These are phyloP conservation scores for Empidonax traillii DNA, from an alignment of 2,113 vertebrate species.

Conservation along the genomic window DNA sequence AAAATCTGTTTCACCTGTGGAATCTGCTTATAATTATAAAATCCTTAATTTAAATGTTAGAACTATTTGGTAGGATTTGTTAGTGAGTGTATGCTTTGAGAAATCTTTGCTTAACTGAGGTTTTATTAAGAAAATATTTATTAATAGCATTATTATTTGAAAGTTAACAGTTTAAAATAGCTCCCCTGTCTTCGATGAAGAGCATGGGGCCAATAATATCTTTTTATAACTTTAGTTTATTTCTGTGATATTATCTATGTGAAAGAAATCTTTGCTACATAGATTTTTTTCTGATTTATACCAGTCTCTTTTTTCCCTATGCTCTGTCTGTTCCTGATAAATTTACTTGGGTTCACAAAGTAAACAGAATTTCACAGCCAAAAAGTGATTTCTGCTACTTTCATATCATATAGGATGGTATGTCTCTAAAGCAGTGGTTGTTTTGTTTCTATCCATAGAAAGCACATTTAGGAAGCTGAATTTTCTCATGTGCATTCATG, in stretches of 20 bases:
- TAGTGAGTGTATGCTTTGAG: background rate
- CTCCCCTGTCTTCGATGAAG: background rate
- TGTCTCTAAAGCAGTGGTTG: background rate
- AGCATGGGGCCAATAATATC: background rate
- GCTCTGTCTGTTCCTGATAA: background rate
- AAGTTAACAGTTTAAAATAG: background rate
- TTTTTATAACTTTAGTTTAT: background rate
- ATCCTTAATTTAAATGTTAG: background rate
- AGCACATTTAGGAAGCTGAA: background rate
- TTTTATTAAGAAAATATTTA: background rate
- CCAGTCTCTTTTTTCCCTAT: rapidly evolving
- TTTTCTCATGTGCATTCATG: background rate
- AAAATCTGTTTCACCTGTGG: background rate
- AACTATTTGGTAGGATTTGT: background rate
- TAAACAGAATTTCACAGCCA: background rate
- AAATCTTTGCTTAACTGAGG: background rate
- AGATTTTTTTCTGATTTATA: background rate
- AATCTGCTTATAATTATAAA: background rate
- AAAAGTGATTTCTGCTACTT: background rate
- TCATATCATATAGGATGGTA: too few species aligned
- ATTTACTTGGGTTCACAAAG: background rate
- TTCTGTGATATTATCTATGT: background rate
- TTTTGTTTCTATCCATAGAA: background rate
- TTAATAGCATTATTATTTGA: background rate
- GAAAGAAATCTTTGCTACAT: background rate